Percentiles rank a stretch among this genome's conserved stretches.
Evolutionary conservation across 2,113 vertebrate species (phyloP).

Genomic region (Cebidichthys violaceus): DNA sequence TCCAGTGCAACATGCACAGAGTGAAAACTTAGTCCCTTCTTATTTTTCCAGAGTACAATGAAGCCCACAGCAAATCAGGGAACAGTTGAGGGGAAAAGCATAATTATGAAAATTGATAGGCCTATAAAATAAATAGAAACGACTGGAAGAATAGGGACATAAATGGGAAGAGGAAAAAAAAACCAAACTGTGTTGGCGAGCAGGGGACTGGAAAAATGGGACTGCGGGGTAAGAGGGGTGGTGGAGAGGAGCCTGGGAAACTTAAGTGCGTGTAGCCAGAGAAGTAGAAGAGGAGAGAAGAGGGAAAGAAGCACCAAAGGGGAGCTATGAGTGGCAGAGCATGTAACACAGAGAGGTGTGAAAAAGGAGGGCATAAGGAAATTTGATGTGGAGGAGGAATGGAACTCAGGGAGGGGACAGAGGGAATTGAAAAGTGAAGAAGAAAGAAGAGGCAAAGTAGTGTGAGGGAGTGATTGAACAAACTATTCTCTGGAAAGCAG

Average conservation of each 20-base stretch:
- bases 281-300: neutral
- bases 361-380: constrained; percentile 18
- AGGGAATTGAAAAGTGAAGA: constrained; percentile 37
- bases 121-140: neutral
- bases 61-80: neutral
- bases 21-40: neutral
- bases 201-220: neutral
- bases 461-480: constrained; percentile 35
- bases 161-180: neutral
- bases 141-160: neutral
- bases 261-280: neutral
- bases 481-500: neutral
- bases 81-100: neutral
- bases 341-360: constrained; percentile 19
- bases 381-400: constrained; percentile 23
- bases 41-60: neutral
- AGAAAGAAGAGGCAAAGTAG: constrained; percentile 14
- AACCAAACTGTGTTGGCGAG: neutral
- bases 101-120: constrained; percentile 17
- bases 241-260: neutral
- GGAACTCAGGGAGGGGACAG: constrained; percentile 9
- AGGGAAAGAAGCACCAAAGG: constrained; percentile 5
- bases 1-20: neutral
- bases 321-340: constrained; percentile 9
- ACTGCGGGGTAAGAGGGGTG: neutral